Evolutionary conservation across 2,797 vertebrate genomes (phyloP).

Genomic region (Chaetophractus vellerosus): DNA sequence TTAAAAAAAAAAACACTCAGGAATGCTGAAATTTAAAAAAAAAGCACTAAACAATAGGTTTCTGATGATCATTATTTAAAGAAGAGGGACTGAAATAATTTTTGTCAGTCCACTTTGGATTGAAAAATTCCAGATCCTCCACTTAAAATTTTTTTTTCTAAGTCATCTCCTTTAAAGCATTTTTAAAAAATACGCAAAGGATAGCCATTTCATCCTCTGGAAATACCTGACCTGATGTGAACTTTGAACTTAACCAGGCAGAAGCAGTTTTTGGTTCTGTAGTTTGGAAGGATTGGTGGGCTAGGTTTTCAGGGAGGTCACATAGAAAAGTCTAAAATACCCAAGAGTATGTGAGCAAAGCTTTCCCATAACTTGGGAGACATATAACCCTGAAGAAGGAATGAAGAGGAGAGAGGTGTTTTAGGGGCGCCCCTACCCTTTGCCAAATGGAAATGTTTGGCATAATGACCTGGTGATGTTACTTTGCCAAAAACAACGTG

Average conservation of each 20-base stretch:
- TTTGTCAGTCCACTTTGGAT: conserved; percentile 21
- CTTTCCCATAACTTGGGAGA: conserved; percentile 82
- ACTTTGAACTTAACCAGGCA: conserved; percentile 54
- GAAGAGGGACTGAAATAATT: conserved; percentile 46
- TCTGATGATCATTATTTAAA: conserved; percentile 32
- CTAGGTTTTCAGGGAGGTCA: conserved; percentile 66
- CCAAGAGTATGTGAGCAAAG: conserved; percentile 63
- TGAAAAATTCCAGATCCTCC: conserved; percentile 56
- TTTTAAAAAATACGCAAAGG: conserved; percentile 15
- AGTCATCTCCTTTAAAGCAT: conserved; percentile 44
- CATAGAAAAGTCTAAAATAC: conserved; percentile 64
- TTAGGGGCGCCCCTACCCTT: conserved; percentile 61
- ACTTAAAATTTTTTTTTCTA: conserved; percentile 37
- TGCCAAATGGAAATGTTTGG: conserved; percentile 84
- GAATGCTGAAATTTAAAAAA: not conserved
- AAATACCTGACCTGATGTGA: conserved; percentile 19
- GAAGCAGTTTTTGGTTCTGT: conserved; percentile 49
- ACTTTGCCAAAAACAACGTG: conserved; percentile 82
- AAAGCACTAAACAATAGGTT: conserved; percentile 15
- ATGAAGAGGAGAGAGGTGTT: conserved; percentile 82
- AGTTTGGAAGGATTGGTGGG: not conserved
- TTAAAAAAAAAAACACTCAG: not conserved
- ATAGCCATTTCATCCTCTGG: conserved; percentile 21
- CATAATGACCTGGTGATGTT: conserved; percentile 74
- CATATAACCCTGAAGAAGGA: conserved; percentile 80